Evolutionary conservation across 2,888 invertebrate species (phyloP), one percentile per base, ranked within the genome.

Genomic region (Archaeoteleia sp.): DNA sequence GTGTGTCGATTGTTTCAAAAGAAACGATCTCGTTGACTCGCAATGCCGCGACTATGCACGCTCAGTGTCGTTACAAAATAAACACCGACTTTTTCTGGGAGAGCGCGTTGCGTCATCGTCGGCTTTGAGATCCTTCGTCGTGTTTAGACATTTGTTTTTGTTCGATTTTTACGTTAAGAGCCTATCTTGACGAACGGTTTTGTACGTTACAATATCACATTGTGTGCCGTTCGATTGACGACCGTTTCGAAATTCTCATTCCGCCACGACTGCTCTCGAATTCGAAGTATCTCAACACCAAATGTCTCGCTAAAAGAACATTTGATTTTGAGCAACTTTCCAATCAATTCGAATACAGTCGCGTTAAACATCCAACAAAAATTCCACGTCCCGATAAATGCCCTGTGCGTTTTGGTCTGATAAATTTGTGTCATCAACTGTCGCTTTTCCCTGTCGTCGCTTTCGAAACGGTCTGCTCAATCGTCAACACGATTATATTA

Each of bases 121-220:
- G 27, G 35, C 51, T 43, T 43, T 63, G 58, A 63, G 62, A 68
- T 68, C 63, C 68, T 58, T 53, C 23, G 14, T 48, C 54, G 27
- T 17, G 46, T 13, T 29, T 29, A 32, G 9, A 60, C 45, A 42
- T 25, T 48, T 58, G 40, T 54, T 14, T 70, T 67, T 66, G 55
- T 73, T 68, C 53, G 40, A 35, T 48, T 67, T 40, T 51, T 15
- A 57, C 40, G 5, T 40, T 58, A 65, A 70, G 65, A 73, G 70
- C 65, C 68, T 73, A 73, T 75, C 72, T 80, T 75, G 78, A 78
- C 72, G 72, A 77, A 76, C 75, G 71, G 71, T 74, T 82, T 84
- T 84, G 82, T 84, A 84, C 83, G 82, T 82, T 81, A 78, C 78
- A 78, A 77, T 84, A 84, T 84, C 84, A 84, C 84, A 84, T 83